These are phyloP conservation scores for Palloptera scutellata DNA, from an alignment of 2,888 invertebrate genomes.

Conservation along the genomic window DNA sequence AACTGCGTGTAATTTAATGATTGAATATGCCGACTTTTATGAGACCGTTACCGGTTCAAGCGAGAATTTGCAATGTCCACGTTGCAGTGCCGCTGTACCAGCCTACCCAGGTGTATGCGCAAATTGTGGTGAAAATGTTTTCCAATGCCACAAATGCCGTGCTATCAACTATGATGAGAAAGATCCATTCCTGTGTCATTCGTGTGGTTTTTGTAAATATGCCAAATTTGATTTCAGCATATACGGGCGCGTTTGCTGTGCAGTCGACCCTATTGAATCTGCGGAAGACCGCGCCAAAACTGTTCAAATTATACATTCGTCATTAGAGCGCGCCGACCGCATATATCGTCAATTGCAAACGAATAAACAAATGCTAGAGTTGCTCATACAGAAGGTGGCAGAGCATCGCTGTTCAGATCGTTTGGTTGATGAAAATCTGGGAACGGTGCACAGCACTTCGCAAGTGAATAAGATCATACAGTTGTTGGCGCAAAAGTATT, in stretches of 20 bases:
- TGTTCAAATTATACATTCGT: constrained; percentile 86
- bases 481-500: constrained; percentile 92
- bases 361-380: constrained; percentile 89
- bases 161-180: constrained; percentile 99
- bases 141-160: constrained; percentile 98
- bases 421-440: constrained; percentile 65
- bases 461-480: constrained; percentile 94
- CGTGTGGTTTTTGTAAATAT: constrained; percentile 99
- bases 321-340: constrained; percentile 93
- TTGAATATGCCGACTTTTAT: constrained; percentile 97
- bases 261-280: constrained; percentile 96
- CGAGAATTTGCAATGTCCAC: constrained; percentile 93
- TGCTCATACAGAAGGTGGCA: constrained; percentile 83
- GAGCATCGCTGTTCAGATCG: constrained; percentile 81
- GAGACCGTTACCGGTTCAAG: constrained; percentile 90
- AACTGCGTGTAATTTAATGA: constrained; percentile 97
- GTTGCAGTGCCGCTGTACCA: constrained; percentile 96
- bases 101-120: constrained; percentile 96
- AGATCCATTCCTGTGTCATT: constrained; percentile 98
- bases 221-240: constrained; percentile 97
- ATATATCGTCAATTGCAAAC: constrained; percentile 90
- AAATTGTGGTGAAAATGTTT: constrained; percentile 90
- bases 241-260: constrained; percentile 90
- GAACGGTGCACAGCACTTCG: constrained; percentile 66
- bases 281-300: constrained; percentile 97